Percentiles rank a stretch among this genome's conserved stretches.
Evolutionary conservation across 2,888 invertebrate species (phyloP).

Genomic region (Agrypnus murinus): DNA sequence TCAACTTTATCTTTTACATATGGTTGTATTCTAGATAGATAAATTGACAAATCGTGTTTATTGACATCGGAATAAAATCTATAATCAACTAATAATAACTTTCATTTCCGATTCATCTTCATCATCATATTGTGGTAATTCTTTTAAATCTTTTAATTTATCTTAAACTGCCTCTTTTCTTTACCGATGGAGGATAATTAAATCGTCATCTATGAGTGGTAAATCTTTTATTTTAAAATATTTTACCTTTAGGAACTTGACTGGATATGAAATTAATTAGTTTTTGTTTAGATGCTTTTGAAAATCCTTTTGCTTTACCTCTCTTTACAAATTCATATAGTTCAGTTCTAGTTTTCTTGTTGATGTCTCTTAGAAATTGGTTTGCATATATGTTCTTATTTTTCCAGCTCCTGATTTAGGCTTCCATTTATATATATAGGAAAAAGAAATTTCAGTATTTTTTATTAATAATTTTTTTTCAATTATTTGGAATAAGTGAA

Average conservation of each 20-base stretch:
- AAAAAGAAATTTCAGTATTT: too few species aligned
- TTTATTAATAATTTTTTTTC: too few species aligned
- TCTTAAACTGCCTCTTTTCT: background rate
- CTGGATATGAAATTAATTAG: background rate
- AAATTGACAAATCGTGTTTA: conserved; percentile 10
- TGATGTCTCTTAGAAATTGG: background rate
- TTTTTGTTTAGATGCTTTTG: conserved; percentile 11
- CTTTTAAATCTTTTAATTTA: too few species aligned
- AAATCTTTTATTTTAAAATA: background rate
- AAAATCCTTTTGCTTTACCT: background rate
- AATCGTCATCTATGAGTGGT: conserved; percentile 9
- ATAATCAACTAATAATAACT: background rate
- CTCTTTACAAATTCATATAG: background rate
- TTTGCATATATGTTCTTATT: background rate
- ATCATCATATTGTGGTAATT: background rate
- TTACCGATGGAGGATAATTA: background rate
- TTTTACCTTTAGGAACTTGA: background rate
- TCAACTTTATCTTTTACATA: background rate
- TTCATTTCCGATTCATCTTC: background rate
- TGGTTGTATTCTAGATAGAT: conserved; percentile 2
- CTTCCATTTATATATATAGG: conserved; percentile 4
- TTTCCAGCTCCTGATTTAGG: conserved; percentile 3
- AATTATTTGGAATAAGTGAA: too few species aligned
- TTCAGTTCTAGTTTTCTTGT: background rate
- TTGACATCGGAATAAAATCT: too few species aligned